These are phyloP conservation scores for Catharus bicknelli DNA, from an alignment of 2,113 vertebrate genomes.

Conservation along the genomic window DNA sequence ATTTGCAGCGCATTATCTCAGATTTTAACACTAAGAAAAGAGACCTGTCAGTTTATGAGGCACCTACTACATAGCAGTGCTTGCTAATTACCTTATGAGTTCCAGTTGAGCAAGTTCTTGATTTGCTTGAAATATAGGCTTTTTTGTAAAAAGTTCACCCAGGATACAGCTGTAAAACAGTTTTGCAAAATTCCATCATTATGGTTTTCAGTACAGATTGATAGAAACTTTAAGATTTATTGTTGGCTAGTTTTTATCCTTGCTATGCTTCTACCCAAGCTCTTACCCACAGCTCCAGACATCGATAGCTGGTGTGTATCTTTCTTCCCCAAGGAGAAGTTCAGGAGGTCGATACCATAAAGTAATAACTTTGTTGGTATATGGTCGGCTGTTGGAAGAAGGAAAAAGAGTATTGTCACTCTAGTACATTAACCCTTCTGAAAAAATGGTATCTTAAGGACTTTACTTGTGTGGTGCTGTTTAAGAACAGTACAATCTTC, in stretches of 20 bases:
- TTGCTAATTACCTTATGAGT: slow-evolving; percentile 89
- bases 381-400: slow-evolving; percentile 77
- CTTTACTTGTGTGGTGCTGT: background rate
- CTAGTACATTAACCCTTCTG: background rate
- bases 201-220: background rate
- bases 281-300: slow-evolving; percentile 90
- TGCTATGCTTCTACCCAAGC: background rate
- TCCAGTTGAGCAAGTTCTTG: slow-evolving; percentile 97
- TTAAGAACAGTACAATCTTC: background rate
- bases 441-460: background rate
- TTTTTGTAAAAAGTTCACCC: slow-evolving; percentile 98
- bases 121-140: slow-evolving; percentile 98
- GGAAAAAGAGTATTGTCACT: slow-evolving; percentile 55
- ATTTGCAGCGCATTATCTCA: rapidly evolving
- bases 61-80: background rate
- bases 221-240: background rate
- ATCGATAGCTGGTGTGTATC: slow-evolving; percentile 85
- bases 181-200: slow-evolving; percentile 10
- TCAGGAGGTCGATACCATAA: slow-evolving; percentile 87
- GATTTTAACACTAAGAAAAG: background rate
- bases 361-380: slow-evolving; percentile 87
- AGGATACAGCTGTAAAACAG: slow-evolving; percentile 89
- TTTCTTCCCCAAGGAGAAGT: slow-evolving; percentile 83
- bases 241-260: background rate
- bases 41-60: background rate